Conservation (phyloP, 2,797 vertebrate genomes). For the Halcyon badia region DNA sequence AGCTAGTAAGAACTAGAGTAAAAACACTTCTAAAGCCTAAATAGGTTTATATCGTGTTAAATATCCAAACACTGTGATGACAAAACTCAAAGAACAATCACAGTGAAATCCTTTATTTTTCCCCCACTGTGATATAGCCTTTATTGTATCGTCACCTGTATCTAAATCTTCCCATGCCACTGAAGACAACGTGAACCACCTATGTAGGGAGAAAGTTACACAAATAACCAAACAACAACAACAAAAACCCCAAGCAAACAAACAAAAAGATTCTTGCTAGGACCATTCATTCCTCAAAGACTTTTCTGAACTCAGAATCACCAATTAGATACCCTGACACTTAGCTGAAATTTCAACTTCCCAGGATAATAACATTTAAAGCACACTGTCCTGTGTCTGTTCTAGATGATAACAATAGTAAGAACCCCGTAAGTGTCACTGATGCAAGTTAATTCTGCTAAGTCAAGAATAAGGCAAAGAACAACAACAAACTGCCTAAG, state of each 20-base stretch:
- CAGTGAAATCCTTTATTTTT: neutral
- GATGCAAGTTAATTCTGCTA: neutral
- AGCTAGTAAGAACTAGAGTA: neutral
- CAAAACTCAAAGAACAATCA: neutral
- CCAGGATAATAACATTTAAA: neutral
- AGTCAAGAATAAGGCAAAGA: neutral
- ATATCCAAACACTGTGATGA: neutral
- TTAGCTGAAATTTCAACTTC: neutral
- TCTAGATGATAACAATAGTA: neutral
- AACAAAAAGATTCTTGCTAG: neutral
- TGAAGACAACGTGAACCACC: neutral
- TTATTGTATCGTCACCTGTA: neutral
- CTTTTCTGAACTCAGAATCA: neutral
- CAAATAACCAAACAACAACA: neutral
- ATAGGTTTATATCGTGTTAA: neutral
- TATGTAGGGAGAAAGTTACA: neutral
- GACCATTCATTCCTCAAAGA: neutral
- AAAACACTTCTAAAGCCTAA: neutral
- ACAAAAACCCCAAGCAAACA: too few relatives aligned
- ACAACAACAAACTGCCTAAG: neutral
- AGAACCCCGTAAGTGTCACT: neutral
- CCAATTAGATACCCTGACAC: neutral
- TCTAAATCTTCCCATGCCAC: neutral
- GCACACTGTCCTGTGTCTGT: neutral
- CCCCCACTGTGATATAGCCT: neutral